phyloP scores from a whole-genome alignment of 2,797 vertebrate species.

The Anniella stebbinsi region DNA sequence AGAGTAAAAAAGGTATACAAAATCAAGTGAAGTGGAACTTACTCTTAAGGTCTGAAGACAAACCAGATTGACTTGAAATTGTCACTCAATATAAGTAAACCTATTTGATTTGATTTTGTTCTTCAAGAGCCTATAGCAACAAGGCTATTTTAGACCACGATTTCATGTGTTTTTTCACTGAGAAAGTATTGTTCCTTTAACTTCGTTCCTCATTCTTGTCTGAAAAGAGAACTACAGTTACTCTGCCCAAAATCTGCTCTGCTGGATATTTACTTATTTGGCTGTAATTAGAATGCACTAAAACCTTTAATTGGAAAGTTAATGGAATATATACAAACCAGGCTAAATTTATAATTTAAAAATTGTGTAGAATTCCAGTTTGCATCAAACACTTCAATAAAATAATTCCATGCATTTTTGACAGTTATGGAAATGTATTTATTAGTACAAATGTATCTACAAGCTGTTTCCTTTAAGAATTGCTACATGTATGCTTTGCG shows the following conservation, averaged over 20 bases:
- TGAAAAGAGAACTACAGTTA: background rate
- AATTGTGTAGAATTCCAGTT: background rate
- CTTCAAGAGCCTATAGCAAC: background rate
- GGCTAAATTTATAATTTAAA: background rate
- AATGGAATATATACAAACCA: background rate
- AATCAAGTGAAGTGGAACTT: background rate
- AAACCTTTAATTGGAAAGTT: background rate
- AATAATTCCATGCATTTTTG: background rate
- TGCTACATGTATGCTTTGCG: background rate
- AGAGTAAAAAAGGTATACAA: too few relatives aligned
- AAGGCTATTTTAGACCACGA: background rate
- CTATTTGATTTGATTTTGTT: background rate
- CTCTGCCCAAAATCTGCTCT: background rate
- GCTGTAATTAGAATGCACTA: background rate
- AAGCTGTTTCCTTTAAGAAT: background rate
- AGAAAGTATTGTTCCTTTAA: accelerated
- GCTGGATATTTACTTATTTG: too few relatives aligned
- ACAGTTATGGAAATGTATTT: background rate
- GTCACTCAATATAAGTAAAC: background rate
- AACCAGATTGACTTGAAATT: background rate
- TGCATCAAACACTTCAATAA: background rate
- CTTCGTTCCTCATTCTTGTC: background rate
- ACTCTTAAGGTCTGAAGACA: background rate
- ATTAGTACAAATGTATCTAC: background rate
- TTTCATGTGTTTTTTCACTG: background rate